Conservation (phyloP, 1,140 invertebrate genomes). For the Aphelinus atriplicis region DNA sequence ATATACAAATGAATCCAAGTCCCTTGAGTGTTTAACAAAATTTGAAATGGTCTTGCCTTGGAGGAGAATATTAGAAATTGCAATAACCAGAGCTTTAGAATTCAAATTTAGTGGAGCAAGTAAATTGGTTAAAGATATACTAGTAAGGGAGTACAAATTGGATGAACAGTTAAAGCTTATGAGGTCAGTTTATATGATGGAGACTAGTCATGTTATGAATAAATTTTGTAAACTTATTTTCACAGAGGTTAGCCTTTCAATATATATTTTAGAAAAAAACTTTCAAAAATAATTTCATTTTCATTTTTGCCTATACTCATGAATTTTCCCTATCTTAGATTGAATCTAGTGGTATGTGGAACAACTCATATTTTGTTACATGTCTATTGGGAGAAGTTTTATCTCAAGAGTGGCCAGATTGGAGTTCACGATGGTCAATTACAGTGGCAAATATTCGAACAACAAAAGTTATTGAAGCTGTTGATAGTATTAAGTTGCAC, state of each 20-base stretch:
- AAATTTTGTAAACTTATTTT: slow-evolving; percentile 69
- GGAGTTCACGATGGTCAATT: slow-evolving; percentile 61
- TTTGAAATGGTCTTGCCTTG: slow-evolving; percentile 55
- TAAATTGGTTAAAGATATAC: slow-evolving; percentile 65
- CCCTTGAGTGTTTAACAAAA: slow-evolving; percentile 49
- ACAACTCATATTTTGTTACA: slow-evolving; percentile 63
- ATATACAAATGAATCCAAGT: slow-evolving; percentile 16
- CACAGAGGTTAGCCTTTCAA: slow-evolving; percentile 61
- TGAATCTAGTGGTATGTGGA: slow-evolving; percentile 63
- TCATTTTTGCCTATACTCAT: background rate
- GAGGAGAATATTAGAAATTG: slow-evolving; percentile 60
- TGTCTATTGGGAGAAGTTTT: slow-evolving; percentile 67
- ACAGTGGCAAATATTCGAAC: slow-evolving; percentile 50
- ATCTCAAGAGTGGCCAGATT: slow-evolving; percentile 64
- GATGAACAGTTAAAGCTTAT: slow-evolving; percentile 65
- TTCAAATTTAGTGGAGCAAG: slow-evolving; percentile 64
- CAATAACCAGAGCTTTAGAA: slow-evolving; percentile 61
- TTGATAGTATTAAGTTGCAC: slow-evolving; percentile 67
- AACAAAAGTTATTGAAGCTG: slow-evolving; percentile 61
- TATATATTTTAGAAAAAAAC: too few species aligned
- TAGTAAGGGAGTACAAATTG: slow-evolving; percentile 66
- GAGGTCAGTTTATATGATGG: slow-evolving; percentile 72
- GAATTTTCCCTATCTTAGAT: slow-evolving; percentile 55
- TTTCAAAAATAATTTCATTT: too few species aligned
- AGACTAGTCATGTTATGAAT: slow-evolving; percentile 71